Evolutionary conservation across 1,140 invertebrate species (phyloP).

Genomic region (Helicorthomorpha holstii): DNA sequence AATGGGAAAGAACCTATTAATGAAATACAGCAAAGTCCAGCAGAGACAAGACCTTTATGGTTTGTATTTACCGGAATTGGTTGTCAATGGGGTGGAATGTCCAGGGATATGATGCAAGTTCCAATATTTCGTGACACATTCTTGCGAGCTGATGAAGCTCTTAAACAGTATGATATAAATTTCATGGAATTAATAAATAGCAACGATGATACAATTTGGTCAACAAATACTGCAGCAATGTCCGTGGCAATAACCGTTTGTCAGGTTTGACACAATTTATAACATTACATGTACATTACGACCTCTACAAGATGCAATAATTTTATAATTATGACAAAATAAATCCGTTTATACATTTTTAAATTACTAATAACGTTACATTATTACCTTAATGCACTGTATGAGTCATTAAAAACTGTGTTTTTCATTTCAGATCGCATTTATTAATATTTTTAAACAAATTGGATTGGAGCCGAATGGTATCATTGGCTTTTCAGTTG

Average conservation of each 20-base stretch:
- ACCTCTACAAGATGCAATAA: not conserved
- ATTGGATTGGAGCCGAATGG: conserved; percentile 73
- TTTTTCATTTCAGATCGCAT: conserved; percentile 44
- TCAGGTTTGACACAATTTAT: conserved; percentile 58
- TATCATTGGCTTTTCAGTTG: conserved; percentile 89
- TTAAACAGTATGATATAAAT: conserved; percentile 55
- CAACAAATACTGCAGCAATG: conserved; percentile 66
- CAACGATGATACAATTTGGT: conserved; percentile 55
- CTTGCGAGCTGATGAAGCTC: conserved; percentile 47
- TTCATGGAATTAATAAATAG: conserved; percentile 57
- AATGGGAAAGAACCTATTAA: not conserved
- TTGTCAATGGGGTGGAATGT: conserved; percentile 91
- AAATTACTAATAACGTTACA: too few relatives aligned
- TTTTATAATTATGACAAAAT: too few relatives aligned
- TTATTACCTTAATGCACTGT: too few relatives aligned
- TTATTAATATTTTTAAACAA: conserved; percentile 64
- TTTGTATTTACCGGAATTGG: conserved; percentile 95
- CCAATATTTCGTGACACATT: conserved; percentile 62
- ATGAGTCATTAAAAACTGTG: not conserved
- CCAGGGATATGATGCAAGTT: conserved; percentile 56
- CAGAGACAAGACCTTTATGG: conserved; percentile 57
- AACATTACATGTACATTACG: not conserved
- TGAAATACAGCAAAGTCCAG: conserved; percentile 26
- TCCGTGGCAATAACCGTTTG: conserved; percentile 88
- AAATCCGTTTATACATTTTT: too few relatives aligned